phyloP scores from a whole-genome alignment of 1,140 invertebrate genomes.

The Caenorhabditis briggsae region DNA sequence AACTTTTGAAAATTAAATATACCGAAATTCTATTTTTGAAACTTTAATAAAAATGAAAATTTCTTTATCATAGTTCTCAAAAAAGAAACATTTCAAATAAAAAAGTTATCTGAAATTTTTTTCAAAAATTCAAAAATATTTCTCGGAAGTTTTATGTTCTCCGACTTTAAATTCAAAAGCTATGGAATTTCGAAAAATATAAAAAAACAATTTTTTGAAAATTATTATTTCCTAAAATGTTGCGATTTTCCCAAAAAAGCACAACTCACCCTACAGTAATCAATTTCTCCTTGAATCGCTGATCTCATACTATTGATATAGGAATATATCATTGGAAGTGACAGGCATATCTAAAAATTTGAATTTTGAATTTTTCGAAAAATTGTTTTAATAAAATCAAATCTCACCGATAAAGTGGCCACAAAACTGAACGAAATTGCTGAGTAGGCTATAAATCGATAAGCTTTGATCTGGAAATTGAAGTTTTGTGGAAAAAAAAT shows the following conservation, averaged over 20 bases:
- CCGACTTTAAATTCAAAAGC: no score
- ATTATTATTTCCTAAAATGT: no score
- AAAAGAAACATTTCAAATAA: no score
- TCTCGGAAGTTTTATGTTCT: no score
- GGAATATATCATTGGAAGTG: conserved; percentile 26
- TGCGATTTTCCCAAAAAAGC: not conserved
- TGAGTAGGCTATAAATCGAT: conserved; percentile 7
- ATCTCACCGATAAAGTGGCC: conserved; percentile 24
- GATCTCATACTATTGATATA: conserved; percentile 2
- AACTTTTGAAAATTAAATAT: no score
- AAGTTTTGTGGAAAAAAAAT: not conserved
- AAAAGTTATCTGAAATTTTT: no score
- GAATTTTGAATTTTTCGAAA: not conserved
- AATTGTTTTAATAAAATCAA: not conserved
- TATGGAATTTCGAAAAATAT: not conserved
- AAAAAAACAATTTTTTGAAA: not conserved
- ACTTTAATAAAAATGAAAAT: not conserved
- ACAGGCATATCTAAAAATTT: conserved; percentile 21
- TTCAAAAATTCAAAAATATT: no score
- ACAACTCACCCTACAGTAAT: conserved; percentile 1
- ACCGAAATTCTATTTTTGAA: no score
- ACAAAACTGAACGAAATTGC: conserved; percentile 47
- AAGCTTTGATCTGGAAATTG: conserved; percentile 9
- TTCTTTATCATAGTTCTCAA: not conserved
- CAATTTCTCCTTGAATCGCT: conserved; percentile 2